These are phyloP conservation scores for Rousettus leschenaultii DNA, from an alignment of 2,113 vertebrate genomes.

Conservation along the genomic window DNA sequence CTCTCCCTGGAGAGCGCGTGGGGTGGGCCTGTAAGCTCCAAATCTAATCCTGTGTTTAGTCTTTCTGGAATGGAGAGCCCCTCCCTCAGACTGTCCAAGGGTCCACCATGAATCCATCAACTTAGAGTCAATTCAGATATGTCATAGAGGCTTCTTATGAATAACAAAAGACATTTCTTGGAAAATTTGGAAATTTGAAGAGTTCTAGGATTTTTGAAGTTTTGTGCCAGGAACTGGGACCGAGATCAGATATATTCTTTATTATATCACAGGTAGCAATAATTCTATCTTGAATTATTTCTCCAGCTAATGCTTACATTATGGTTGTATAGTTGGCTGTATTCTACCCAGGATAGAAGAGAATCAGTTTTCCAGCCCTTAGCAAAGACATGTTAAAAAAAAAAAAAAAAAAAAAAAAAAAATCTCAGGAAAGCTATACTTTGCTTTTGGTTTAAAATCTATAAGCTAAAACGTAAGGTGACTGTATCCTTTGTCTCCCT, in stretches of 20 bases:
- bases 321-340: not conserved
- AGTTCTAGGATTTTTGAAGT: not conserved
- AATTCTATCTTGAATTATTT: not conserved
- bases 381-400: not conserved
- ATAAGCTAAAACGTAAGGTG: not conserved
- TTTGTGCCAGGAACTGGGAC: not conserved
- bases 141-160: not conserved
- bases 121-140: not conserved
- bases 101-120: not conserved
- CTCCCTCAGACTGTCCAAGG: not conserved
- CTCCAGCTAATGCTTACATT: not conserved
- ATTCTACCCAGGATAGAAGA: not conserved
- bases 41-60: not conserved
- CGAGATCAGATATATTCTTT: not conserved
- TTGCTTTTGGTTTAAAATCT: not conserved
- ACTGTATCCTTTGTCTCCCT: not conserved
- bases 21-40: not conserved
- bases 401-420: not conserved
- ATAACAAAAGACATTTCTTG: not conserved
- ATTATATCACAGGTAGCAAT: not conserved
- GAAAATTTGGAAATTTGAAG: not conserved
- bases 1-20: not conserved
- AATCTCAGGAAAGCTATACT: not conserved
- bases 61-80: not conserved
- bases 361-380: not conserved